These are phyloP conservation scores for Uria aalge DNA, from an alignment of 2,113 vertebrate species.

Conservation along the genomic window DNA sequence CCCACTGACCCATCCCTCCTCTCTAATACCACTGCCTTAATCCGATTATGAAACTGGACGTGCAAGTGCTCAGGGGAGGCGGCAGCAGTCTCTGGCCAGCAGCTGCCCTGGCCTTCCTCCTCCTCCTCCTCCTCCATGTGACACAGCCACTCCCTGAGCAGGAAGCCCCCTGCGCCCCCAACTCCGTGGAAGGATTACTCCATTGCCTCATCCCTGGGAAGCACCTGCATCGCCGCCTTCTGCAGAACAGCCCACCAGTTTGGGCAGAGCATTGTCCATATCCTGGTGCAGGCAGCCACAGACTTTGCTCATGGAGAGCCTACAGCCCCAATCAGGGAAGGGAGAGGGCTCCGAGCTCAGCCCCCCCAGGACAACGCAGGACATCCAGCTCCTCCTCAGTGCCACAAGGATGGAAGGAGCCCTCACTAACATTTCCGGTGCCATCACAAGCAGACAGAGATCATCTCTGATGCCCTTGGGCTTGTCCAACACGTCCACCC, in stretches of 20 bases:
- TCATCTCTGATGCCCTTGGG: neutral
- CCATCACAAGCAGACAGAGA: neutral
- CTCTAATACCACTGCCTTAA: slow-evolving; percentile 64
- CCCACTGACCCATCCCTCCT: slow-evolving; percentile 69
- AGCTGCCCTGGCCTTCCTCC: neutral
- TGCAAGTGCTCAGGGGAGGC: slow-evolving; percentile 62
- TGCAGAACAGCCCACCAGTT: neutral
- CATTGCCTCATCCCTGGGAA: rapidly evolving
- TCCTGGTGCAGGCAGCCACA: neutral
- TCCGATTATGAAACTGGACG: slow-evolving; percentile 70
- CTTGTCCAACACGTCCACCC: neutral
- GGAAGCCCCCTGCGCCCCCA: neutral
- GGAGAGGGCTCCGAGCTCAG: neutral
- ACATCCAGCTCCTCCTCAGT: neutral
- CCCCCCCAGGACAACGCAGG: neutral
- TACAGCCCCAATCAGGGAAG: neutral
- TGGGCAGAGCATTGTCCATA: neutral
- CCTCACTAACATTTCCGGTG: neutral
- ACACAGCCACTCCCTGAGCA: neutral
- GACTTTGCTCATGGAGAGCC: neutral
- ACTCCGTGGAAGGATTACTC: neutral
- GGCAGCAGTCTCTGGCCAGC: slow-evolving; percentile 8
- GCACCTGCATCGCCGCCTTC: neutral
- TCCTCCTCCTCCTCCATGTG: neutral
- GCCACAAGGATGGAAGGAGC: neutral